These are phyloP conservation scores for Zapus hudsonius DNA, from an alignment of 2,113 vertebrate genomes.

Conservation along the genomic window DNA sequence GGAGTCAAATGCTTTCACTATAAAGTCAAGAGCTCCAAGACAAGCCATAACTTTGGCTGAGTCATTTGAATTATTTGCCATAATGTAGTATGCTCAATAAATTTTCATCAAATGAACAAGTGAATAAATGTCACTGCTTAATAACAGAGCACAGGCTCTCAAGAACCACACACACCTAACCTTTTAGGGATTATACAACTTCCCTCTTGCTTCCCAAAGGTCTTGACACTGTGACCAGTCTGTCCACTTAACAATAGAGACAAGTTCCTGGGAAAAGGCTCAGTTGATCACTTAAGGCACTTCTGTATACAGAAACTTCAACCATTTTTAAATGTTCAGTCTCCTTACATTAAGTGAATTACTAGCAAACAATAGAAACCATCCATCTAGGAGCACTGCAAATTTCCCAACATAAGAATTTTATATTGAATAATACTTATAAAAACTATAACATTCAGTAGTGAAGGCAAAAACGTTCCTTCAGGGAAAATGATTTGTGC, in stretches of 20 bases:
- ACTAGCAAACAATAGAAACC: not conserved
- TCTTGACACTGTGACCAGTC: not conserved
- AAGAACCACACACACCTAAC: not conserved
- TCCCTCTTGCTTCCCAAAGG: not conserved
- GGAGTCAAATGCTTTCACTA: not conserved
- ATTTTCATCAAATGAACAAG: slow-evolving; percentile 20
- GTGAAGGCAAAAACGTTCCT: slow-evolving; percentile 23
- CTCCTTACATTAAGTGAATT: not conserved
- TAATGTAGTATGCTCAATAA: not conserved
- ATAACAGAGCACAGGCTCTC: not conserved
- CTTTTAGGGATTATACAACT: not conserved
- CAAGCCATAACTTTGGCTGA: not conserved
- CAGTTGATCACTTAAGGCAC: not conserved
- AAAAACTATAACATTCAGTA: slow-evolving; percentile 47
- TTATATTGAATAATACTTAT: slow-evolving; percentile 29
- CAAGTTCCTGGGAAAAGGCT: not conserved
- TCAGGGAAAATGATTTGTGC: slow-evolving; percentile 19
- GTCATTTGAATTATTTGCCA: not conserved
- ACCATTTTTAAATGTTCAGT: not conserved
- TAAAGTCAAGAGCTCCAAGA: not conserved
- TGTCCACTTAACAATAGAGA: not conserved
- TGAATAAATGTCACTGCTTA: not conserved
- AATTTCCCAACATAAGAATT: slow-evolving; percentile 2
- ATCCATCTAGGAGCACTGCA: not conserved
- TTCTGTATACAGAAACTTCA: slow-evolving; percentile 27